Evolutionary conservation across 2,113 vertebrate species (phyloP).

Genomic region (Fulica atra): DNA sequence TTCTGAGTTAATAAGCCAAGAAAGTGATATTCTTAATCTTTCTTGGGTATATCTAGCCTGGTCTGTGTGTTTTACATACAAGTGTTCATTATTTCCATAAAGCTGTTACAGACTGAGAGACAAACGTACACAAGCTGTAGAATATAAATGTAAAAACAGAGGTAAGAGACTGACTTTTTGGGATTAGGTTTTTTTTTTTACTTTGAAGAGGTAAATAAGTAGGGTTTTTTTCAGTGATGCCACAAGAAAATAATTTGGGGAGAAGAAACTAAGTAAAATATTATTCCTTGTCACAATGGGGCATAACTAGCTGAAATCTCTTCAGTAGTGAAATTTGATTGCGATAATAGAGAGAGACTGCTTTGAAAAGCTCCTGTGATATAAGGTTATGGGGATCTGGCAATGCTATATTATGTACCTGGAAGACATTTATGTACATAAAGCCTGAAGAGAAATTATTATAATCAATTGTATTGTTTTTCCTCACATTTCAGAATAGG

Average conservation of each 20-base stretch:
- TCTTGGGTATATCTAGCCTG: background rate
- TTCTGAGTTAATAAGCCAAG: background rate
- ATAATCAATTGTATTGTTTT: constrained; percentile 19
- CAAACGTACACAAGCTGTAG: background rate
- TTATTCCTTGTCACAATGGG: background rate
- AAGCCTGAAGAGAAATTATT: background rate
- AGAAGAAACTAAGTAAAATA: background rate
- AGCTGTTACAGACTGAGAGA: background rate
- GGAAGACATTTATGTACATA: background rate
- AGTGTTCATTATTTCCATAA: background rate
- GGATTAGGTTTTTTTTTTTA: background rate
- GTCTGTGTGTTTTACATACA: background rate
- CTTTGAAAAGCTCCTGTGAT: background rate
- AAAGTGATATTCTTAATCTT: background rate
- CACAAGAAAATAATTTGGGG: background rate
- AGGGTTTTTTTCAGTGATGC: background rate
- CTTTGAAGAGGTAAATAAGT: background rate
- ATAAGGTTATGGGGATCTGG: background rate
- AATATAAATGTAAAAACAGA: background rate
- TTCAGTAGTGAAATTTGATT: background rate
- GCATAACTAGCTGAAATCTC: background rate
- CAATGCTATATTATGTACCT: background rate
- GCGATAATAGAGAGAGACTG: background rate
- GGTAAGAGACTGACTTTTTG: background rate
- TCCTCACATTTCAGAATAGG: background rate